phyloP scores from a whole-genome alignment of 2,888 invertebrate species.

The Drosophila prostipennis region DNA sequence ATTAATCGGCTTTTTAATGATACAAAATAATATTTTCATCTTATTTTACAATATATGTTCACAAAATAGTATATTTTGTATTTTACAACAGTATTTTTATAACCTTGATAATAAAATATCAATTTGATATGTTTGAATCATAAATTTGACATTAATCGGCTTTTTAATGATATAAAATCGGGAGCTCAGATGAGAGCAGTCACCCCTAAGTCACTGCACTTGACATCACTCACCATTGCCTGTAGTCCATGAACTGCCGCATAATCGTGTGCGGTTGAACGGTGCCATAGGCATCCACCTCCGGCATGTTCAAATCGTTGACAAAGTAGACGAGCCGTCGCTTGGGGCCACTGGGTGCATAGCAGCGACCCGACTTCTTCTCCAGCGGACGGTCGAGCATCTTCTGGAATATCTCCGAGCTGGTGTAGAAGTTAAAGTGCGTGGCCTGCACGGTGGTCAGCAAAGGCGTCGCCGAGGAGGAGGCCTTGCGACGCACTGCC shows the following conservation, averaged over 20 bases:
- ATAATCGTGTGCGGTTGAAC: slow-evolving; percentile 98
- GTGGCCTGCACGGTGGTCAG: slow-evolving; percentile 79
- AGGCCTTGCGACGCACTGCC: slow-evolving; percentile 84
- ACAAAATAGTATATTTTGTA: too few species aligned
- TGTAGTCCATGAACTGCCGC: slow-evolving; percentile 96
- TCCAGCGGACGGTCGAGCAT: slow-evolving; percentile 96
- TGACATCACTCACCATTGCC: slow-evolving; percentile 89
- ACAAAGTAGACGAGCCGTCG: slow-evolving; percentile 94
- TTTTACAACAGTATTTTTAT: too few species aligned
- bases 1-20: too few species aligned
- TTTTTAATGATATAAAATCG: too few species aligned
- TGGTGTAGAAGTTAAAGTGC: slow-evolving; percentile 95
- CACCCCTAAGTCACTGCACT: neutral
- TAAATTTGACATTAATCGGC: too few species aligned
- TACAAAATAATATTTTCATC: too few species aligned
- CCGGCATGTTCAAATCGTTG: slow-evolving; percentile 99
- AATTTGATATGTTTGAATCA: too few species aligned
- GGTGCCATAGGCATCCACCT: slow-evolving; percentile 97
- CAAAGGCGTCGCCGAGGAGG: slow-evolving; percentile 79
- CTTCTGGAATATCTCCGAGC: slow-evolving; percentile 94
- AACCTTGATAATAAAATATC: too few species aligned
- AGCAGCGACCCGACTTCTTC: slow-evolving; percentile 97
- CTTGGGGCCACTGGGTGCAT: slow-evolving; percentile 93
- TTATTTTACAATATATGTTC: too few species aligned
- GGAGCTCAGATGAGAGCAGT: too few species aligned